phyloP scores from a whole-genome alignment of 2,113 vertebrate genomes.

The Reinhardtius hippoglossoides region DNA sequence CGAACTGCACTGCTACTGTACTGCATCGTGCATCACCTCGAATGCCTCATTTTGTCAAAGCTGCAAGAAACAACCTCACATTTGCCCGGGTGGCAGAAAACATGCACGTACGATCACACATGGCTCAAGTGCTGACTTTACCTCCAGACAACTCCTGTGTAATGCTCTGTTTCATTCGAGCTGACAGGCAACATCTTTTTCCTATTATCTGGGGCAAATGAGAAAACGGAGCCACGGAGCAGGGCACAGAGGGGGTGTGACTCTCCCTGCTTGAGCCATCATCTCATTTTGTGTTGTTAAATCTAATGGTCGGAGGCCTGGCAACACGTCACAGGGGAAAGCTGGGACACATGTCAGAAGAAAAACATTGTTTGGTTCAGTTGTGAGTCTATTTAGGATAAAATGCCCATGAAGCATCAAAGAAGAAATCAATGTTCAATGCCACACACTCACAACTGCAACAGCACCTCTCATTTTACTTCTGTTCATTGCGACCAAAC shows the following conservation, averaged over 20 bases:
- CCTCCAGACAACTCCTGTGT: constrained; percentile 43
- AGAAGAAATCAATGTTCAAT: too few relatives aligned
- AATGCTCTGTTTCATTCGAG: constrained; percentile 34
- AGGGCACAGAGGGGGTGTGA: constrained; percentile 17
- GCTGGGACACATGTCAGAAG: too few relatives aligned
- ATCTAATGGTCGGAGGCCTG: constrained; percentile 6
- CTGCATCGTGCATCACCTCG: not conserved
- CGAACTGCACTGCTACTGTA: not conserved
- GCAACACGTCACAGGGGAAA: too few relatives aligned
- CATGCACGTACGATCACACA: constrained; percentile 12
- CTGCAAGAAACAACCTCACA: constrained; percentile 2
- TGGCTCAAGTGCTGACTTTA: constrained; percentile 14
- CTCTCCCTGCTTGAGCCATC: constrained; percentile 1
- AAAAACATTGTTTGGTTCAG: too few relatives aligned
- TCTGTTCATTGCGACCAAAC: not conserved
- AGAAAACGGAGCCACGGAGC: constrained; percentile 15
- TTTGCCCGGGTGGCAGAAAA: constrained; percentile 16
- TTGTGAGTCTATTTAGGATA: too few relatives aligned
- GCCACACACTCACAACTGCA: too few relatives aligned
- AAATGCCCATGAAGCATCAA: too few relatives aligned
- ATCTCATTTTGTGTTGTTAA: constrained; percentile 28
- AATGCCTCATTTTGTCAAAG: not conserved
- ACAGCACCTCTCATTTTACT: not conserved
- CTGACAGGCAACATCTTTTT: constrained; percentile 65
- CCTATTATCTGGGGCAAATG: constrained; percentile 42